Conservation (phyloP, 2,797 vertebrate species). For the Serranus cabrilla region DNA sequence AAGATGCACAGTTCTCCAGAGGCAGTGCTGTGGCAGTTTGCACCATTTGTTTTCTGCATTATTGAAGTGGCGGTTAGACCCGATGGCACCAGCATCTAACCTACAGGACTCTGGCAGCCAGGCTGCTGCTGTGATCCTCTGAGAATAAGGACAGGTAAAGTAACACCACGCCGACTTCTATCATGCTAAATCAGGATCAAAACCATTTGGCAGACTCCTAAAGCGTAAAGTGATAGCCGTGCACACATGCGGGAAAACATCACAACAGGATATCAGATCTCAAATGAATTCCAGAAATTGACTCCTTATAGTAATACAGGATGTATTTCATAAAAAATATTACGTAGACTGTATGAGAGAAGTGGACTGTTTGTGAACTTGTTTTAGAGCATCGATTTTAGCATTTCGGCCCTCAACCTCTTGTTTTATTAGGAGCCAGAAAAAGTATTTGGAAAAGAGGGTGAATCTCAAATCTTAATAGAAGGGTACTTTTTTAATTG, state of each 20-base stretch:
- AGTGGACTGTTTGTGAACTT: no score
- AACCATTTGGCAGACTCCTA: conserved; percentile 61
- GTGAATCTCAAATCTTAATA: no score
- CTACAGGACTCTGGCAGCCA: conserved; percentile 30
- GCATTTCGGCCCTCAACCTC: no score
- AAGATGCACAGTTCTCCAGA: conserved; percentile 14
- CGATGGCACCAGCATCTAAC: conserved; percentile 53
- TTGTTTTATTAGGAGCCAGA: no score
- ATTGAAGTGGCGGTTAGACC: conserved; percentile 67
- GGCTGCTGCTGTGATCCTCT: conserved; percentile 31
- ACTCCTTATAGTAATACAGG: not conserved
- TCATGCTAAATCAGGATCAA: conserved; percentile 74
- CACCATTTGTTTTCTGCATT: conserved; percentile 80
- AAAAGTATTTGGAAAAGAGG: no score
- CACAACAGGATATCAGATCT: conserved; percentile 36
- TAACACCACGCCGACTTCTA: conserved; percentile 69
- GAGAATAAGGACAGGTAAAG: conserved; percentile 66
- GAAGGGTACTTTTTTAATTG: no score
- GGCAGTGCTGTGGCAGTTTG: conserved; percentile 40
- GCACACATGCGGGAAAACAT: conserved; percentile 55
- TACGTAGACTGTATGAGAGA: no score
- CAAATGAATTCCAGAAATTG: conserved; percentile 41
- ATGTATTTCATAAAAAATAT: not conserved
- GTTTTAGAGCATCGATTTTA: no score
- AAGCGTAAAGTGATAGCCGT: conserved; percentile 60